phyloP scores from a whole-genome alignment of 2,888 invertebrate species.

The Cryptus viduatorius region DNA sequence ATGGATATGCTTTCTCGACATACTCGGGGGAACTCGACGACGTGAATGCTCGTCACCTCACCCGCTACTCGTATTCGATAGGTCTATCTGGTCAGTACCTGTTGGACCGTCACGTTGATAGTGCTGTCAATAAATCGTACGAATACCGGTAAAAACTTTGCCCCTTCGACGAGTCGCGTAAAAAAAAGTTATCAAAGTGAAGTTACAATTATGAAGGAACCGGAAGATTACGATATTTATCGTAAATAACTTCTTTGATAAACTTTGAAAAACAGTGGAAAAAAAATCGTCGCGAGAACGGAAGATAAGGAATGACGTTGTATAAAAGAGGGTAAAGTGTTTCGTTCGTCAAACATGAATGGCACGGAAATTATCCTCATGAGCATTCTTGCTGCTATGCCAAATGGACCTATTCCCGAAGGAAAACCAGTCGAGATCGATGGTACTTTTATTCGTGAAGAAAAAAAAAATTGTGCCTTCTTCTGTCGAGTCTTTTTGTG shows the following conservation, averaged over 20 bases:
- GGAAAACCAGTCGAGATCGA: constrained; percentile 17
- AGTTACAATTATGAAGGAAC: constrained; percentile 18
- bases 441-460: constrained; percentile 34
- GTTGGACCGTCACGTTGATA: constrained; percentile 21
- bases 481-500: not conserved
- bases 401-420: constrained; percentile 38
- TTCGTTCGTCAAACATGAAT: constrained; percentile 49
- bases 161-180: not conserved
- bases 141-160: not conserved
- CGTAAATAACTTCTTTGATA: not conserved
- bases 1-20: constrained; percentile 47
- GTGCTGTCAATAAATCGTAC: not conserved
- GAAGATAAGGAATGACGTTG: constrained; percentile 34
- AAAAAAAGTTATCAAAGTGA: no score
- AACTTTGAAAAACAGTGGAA: not conserved
- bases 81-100: constrained; percentile 29
- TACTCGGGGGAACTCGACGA: constrained; percentile 26
- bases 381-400: constrained; percentile 57
- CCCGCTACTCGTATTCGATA: constrained; percentile 34
- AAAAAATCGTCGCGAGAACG: not conserved
- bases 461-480: not conserved
- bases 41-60: constrained; percentile 50
- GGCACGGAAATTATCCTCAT: constrained; percentile 64
- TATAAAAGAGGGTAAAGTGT: not conserved
- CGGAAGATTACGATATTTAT: not conserved